These are phyloP conservation scores for Nemoura dubitans DNA, from an alignment of 2,888 invertebrate species.

Conservation along the genomic window DNA sequence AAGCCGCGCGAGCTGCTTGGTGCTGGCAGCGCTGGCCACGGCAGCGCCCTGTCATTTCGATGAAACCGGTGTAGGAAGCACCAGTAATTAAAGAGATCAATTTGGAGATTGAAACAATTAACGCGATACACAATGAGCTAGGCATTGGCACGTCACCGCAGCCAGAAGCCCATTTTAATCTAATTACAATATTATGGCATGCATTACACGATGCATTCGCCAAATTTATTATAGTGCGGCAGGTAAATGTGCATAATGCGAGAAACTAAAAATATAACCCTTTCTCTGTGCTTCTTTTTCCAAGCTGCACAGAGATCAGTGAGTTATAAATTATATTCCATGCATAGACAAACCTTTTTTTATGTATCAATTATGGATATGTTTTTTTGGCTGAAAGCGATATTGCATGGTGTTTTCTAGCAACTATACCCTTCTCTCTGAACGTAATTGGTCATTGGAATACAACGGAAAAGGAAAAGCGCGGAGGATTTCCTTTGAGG, in stretches of 20 bases:
- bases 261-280: too few relatives aligned
- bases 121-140: not conserved
- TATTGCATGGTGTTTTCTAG: not conserved
- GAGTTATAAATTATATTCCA: not conserved
- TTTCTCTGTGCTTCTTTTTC: not conserved
- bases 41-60: not conserved
- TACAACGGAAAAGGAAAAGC: not conserved
- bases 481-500: not conserved
- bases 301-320: not conserved
- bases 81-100: constrained; percentile 12
- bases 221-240: not conserved
- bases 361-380: not conserved
- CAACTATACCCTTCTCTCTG: not conserved
- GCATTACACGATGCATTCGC: not conserved
- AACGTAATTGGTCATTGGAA: not conserved
- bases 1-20: not conserved
- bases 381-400: not conserved
- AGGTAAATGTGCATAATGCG: not conserved
- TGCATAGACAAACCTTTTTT: not conserved
- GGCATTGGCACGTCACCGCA: not conserved
- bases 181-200: not conserved
- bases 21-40: too few relatives aligned
- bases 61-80: not conserved
- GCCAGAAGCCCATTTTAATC: constrained; percentile 3
- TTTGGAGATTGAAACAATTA: not conserved